Conservation (phyloP, 2,888 invertebrate genomes). For the Macrosiphum euphorbiae region DNA sequence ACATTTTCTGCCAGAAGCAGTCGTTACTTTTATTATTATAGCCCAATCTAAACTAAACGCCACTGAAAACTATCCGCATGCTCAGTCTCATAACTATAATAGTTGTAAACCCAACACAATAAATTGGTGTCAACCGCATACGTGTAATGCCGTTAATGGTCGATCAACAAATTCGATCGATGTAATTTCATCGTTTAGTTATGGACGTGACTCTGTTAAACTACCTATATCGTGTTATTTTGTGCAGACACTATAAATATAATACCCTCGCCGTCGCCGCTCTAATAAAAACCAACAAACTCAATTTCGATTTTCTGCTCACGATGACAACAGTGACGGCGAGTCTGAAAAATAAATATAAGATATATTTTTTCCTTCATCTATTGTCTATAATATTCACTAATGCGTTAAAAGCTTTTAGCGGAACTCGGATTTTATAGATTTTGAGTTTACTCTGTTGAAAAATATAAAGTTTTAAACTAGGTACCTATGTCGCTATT, state of each 20-base stretch:
- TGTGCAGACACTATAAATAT: not conserved
- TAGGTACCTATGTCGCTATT: not conserved
- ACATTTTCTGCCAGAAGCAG: not conserved
- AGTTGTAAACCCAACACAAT: not conserved
- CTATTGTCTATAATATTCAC: not conserved
- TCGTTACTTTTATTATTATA: slow-evolving; percentile 17
- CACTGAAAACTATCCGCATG: not conserved
- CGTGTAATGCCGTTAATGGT: not conserved
- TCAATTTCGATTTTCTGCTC: not conserved
- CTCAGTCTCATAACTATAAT: not conserved
- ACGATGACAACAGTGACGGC: not conserved
- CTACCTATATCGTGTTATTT: not conserved
- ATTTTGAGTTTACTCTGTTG: not conserved
- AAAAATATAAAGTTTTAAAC: not conserved
- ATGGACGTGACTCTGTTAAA: not conserved
- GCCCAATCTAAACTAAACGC: not conserved
- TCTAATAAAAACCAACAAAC: not conserved
- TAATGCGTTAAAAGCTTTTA: not conserved
- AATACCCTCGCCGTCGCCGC: not conserved
- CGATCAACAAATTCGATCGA: slow-evolving; percentile 3
- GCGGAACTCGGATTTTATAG: not conserved
- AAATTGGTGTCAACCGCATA: not conserved
- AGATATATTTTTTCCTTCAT: not conserved
- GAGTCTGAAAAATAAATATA: not conserved
- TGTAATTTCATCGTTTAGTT: not conserved